phyloP scores from a whole-genome alignment of 35 echinoderm and acorn worm genomes.

The Patiria miniata region DNA sequence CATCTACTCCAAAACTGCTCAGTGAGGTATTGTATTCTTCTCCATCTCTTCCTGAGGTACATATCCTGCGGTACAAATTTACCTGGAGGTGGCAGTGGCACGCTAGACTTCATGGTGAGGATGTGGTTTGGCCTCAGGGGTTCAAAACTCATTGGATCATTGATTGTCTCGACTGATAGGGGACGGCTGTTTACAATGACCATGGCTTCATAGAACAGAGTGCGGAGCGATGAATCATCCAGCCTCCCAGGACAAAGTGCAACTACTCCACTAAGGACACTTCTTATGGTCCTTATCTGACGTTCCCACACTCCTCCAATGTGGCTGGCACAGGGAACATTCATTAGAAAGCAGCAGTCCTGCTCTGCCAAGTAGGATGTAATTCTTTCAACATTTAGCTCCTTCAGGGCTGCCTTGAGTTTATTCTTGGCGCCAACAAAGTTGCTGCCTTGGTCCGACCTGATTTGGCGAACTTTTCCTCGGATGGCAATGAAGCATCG shows the following conservation, averaged over 20 bases:
- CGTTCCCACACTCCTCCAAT: slow-evolving; percentile 70
- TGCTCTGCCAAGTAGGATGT: slow-evolving; percentile 30
- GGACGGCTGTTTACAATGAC: slow-evolving; percentile 68
- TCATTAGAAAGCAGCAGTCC: slow-evolving; percentile 69
- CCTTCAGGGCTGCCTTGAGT: too few species aligned
- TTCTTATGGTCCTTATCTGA: slow-evolving; percentile 55
- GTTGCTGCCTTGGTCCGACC: too few species aligned
- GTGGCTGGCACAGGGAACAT: slow-evolving; percentile 65
- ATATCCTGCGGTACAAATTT: slow-evolving; percentile 41
- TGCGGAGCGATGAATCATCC: slow-evolving; percentile 71
- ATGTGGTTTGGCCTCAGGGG: slow-evolving; percentile 61
- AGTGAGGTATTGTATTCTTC: slow-evolving; percentile 49
- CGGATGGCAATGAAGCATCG: too few species aligned
- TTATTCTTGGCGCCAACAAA: too few species aligned
- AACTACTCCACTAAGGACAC: slow-evolving; percentile 49
- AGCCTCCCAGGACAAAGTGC: slow-evolving; percentile 30
- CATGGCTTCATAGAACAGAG: slow-evolving; percentile 65
- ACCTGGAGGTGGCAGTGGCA: slow-evolving; percentile 39
- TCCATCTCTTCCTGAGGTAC: slow-evolving; percentile 53
- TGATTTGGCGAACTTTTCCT: too few species aligned
- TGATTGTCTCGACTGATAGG: slow-evolving; percentile 38
- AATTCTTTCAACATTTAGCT: slow-evolving; percentile 55
- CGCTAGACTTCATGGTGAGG: slow-evolving; percentile 32
- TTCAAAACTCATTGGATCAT: slow-evolving; percentile 44
- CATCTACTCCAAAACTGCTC: slow-evolving; percentile 75